These are phyloP conservation scores for Dinoponera quadriceps DNA, from an alignment of 1,140 invertebrate genomes.

Conservation along the genomic window DNA sequence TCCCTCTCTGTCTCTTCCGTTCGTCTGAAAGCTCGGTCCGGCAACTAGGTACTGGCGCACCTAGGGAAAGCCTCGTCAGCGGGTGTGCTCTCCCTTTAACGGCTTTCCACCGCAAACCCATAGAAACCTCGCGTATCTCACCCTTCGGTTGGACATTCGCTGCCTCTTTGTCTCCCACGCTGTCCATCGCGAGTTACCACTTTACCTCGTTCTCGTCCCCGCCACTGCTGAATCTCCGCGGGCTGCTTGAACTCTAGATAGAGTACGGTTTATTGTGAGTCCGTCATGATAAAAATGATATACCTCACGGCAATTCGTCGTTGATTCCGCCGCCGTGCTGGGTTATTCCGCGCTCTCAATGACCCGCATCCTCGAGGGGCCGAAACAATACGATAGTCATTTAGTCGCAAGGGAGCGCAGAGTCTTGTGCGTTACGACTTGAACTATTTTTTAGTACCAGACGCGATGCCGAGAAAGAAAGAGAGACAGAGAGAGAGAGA, in stretches of 20 bases:
- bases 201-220: constrained; percentile 20
- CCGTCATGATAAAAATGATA: constrained; percentile 25
- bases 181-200: constrained; percentile 17
- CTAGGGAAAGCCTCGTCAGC: constrained; percentile 72
- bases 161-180: constrained; percentile 32
- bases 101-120: constrained; percentile 69
- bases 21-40: constrained; percentile 39
- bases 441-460: constrained; percentile 21
- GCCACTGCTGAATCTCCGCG: constrained; percentile 29
- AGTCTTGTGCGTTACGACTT: neutral
- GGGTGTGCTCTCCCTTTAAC: constrained; percentile 69
- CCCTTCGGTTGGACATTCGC: constrained; percentile 46
- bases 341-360: constrained; percentile 31
- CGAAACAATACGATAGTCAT: constrained; percentile 59
- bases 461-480: neutral
- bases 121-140: constrained; percentile 55
- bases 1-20: constrained; percentile 29
- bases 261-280: constrained; percentile 60
- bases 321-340: constrained; percentile 44
- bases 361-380: constrained; percentile 4
- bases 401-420: constrained; percentile 23
- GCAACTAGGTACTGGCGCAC: constrained; percentile 22
- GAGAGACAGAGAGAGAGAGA: too few relatives aligned
- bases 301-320: constrained; percentile 56
- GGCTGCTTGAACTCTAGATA: constrained; percentile 43